A percentile compares a stretch with the other conserved stretches of the same genome.
Evolutionary conservation across 1,140 invertebrate genomes (phyloP).

Genomic region (Paramacrobiotus metropolitanus): DNA sequence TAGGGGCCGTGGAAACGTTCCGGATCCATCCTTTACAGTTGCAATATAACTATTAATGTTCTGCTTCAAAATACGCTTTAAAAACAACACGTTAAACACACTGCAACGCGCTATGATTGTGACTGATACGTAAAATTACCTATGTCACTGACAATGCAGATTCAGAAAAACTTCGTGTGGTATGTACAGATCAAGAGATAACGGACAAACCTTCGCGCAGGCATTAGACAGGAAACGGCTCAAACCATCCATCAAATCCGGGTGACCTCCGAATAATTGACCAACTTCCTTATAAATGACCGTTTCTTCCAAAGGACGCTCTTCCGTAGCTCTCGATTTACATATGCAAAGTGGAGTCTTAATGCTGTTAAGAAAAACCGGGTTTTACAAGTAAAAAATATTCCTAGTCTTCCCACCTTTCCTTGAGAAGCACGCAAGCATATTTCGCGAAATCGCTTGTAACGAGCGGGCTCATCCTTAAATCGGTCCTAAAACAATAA

Average conservation of each 20-base stretch:
- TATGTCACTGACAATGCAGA: no score
- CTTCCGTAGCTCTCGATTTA: conserved; percentile 4
- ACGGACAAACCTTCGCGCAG: conserved; percentile 30
- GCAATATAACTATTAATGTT: no score
- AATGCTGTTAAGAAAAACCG: no score
- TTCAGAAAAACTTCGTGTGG: no score
- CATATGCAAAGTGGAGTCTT: no score
- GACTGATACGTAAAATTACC: no score
- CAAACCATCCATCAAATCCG: conserved; percentile 81
- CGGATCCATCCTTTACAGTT: no score
- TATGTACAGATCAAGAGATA: no score
- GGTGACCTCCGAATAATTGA: conserved; percentile 87
- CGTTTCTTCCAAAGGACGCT: conserved; percentile 52
- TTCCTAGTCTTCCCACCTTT: not conserved
- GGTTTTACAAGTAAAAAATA: not conserved
- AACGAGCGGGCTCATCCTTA: conserved; percentile 87
- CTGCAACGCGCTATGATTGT: no score
- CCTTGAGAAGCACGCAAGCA: conserved; percentile 81
- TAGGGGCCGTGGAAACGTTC: not conserved
- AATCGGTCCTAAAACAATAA: conserved; percentile 54
- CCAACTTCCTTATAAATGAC: conserved; percentile 84
- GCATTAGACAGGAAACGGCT: conserved; percentile 91
- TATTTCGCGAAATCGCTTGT: conserved; percentile 92
- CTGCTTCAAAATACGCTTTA: no score
- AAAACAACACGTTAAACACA: no score